A percentile compares a stretch with the other conserved stretches of the same genome.
These are phyloP conservation scores for Eurystomus glaucurus DNA, from an alignment of 2,797 vertebrate species.

Conservation along the genomic window DNA sequence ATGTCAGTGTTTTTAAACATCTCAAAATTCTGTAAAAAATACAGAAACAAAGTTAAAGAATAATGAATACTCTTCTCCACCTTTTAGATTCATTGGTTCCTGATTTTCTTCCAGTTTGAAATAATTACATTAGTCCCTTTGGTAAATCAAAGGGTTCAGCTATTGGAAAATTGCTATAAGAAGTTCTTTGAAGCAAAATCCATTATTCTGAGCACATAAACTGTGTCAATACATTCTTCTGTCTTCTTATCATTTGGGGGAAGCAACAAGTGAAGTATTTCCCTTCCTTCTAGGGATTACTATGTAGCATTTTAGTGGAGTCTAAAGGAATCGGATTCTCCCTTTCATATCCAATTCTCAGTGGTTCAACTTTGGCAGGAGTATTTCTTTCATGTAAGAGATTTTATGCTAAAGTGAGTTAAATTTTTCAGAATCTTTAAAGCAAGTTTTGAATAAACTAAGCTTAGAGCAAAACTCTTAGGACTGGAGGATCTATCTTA, in stretches of 20 bases:
- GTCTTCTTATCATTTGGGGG: not conserved
- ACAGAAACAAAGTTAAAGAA: not conserved
- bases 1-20: not conserved
- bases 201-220: not conserved
- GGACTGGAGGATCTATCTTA: not conserved
- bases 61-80: not conserved
- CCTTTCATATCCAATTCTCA: not conserved
- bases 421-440: not conserved
- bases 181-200: not conserved
- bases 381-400: not conserved
- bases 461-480: not conserved
- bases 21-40: not conserved
- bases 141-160: not conserved
- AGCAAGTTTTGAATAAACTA: not conserved
- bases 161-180: not conserved
- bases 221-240: not conserved
- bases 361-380: not conserved
- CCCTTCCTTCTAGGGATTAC: not conserved
- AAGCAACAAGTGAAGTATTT: not conserved
- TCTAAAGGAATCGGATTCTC: not conserved
- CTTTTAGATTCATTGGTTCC: not conserved
- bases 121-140: not conserved
- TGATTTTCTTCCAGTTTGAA: not conserved
- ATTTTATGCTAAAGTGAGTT: not conserved
- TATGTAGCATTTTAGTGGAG: not conserved